phyloP scores from a whole-genome alignment of 2,797 vertebrate species.

The Vespertilio murinus region DNA sequence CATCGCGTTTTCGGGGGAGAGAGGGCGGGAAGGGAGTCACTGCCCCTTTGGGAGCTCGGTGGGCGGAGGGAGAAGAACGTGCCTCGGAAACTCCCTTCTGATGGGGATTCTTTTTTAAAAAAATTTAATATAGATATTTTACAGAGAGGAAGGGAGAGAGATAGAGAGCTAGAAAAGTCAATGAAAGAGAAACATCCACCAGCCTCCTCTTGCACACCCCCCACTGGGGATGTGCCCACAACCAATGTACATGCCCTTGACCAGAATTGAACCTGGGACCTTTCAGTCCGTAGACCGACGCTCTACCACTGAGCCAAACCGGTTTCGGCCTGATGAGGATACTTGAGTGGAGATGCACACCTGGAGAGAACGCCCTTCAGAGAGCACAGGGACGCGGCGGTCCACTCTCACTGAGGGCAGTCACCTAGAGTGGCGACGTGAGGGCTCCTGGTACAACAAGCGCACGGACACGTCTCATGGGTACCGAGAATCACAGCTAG shows the following conservation, averaged over 20 bases:
- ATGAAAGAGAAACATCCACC: too few relatives aligned
- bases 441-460: background rate
- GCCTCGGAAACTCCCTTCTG: background rate
- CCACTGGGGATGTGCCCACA: too few relatives aligned
- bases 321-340: background rate
- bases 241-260: too few relatives aligned
- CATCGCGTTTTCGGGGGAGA: background rate
- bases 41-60: background rate
- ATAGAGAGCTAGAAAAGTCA: too few relatives aligned
- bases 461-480: background rate
- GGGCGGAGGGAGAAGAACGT: background rate
- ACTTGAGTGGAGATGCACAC: background rate
- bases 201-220: too few relatives aligned
- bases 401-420: background rate
- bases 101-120: background rate
- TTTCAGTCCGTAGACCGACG: too few relatives aligned
- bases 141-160: too few relatives aligned
- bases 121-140: too few relatives aligned
- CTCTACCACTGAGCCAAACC: too few relatives aligned
- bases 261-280: too few relatives aligned
- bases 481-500: conserved; percentile 4
- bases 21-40: background rate
- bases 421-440: background rate
- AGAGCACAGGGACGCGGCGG: background rate
- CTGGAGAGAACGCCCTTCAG: background rate